These are phyloP conservation scores for Vollenhovia emeryi DNA, from an alignment of 1,140 invertebrate genomes.

Conservation along the genomic window DNA sequence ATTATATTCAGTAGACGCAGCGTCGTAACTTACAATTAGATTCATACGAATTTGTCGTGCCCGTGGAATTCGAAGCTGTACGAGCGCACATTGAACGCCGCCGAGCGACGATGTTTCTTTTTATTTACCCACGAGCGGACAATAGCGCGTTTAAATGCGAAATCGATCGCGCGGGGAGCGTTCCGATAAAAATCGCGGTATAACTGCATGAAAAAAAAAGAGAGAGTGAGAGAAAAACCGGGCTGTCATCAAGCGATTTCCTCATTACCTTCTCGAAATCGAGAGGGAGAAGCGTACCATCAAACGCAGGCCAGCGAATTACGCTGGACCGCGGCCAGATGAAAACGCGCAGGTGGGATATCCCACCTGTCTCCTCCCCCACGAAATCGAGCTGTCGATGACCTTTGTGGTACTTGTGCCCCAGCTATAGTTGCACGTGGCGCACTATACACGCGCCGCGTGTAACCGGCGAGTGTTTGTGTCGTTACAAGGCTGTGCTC, in stretches of 20 bases:
- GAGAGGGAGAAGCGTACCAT: slow-evolving; percentile 25
- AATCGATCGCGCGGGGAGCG: background rate
- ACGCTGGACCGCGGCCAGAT: slow-evolving; percentile 74
- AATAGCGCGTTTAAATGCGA: slow-evolving; percentile 5
- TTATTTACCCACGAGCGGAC: background rate
- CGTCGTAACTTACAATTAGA: too few species aligned
- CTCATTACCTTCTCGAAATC: slow-evolving; percentile 23
- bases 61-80: background rate
- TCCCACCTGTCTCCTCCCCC: background rate
- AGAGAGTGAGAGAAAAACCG: too few species aligned
- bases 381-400: slow-evolving; percentile 40
- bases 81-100: background rate
- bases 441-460: background rate
- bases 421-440: background rate
- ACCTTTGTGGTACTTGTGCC: slow-evolving; percentile 31
- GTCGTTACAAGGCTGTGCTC: slow-evolving; percentile 34
- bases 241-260: background rate
- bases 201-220: too few species aligned
- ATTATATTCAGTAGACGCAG: background rate
- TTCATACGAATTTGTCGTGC: background rate
- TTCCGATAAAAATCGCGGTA: slow-evolving; percentile 18
- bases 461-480: background rate
- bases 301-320: slow-evolving; percentile 67
- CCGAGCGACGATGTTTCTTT: background rate
- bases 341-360: slow-evolving; percentile 71